Conservation (phyloP, 2,797 vertebrate species). For the Botia almorhae region DNA sequence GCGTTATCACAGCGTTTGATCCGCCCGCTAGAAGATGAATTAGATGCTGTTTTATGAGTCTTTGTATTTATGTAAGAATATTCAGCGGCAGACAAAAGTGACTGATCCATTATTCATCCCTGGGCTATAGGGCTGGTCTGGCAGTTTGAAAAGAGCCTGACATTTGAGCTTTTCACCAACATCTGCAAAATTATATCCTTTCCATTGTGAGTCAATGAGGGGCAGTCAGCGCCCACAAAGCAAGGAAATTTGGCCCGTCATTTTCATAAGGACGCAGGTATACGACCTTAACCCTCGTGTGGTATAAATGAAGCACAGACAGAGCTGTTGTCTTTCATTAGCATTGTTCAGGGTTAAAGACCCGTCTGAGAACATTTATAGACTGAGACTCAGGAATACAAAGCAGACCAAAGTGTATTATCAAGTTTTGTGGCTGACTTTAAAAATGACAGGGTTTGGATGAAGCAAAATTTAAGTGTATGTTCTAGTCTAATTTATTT, state of each 20-base stretch:
- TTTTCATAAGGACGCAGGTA: slow-evolving; percentile 86
- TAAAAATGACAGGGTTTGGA: too few species aligned
- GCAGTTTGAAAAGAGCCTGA: slow-evolving; percentile 93
- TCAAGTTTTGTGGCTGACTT: too few species aligned
- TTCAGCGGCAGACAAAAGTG: slow-evolving; percentile 96
- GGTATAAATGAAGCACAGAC: slow-evolving; percentile 19
- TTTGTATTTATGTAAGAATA: slow-evolving; percentile 94
- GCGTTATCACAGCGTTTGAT: slow-evolving; percentile 73
- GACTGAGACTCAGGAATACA: too few species aligned
- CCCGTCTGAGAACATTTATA: not conserved
- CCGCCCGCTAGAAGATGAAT: slow-evolving; percentile 86
- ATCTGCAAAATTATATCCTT: slow-evolving; percentile 92
- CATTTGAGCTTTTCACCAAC: slow-evolving; percentile 95
- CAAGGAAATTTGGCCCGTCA: slow-evolving; percentile 87
- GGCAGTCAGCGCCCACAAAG: slow-evolving; percentile 88
- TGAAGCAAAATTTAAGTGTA: too few species aligned
- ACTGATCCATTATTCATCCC: slow-evolving; percentile 90
- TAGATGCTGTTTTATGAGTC: slow-evolving; percentile 79
- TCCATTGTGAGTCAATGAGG: slow-evolving; percentile 90
- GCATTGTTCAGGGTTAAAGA: not conserved
- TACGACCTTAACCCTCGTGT: slow-evolving; percentile 84
- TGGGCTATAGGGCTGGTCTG: slow-evolving; percentile 89
- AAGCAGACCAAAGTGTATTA: too few species aligned
- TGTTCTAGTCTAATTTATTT: too few species aligned
- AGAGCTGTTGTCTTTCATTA: slow-evolving; percentile 21